Conservation (phyloP, 2,113 vertebrate genomes). For the Phaethornis superciliosus region DNA sequence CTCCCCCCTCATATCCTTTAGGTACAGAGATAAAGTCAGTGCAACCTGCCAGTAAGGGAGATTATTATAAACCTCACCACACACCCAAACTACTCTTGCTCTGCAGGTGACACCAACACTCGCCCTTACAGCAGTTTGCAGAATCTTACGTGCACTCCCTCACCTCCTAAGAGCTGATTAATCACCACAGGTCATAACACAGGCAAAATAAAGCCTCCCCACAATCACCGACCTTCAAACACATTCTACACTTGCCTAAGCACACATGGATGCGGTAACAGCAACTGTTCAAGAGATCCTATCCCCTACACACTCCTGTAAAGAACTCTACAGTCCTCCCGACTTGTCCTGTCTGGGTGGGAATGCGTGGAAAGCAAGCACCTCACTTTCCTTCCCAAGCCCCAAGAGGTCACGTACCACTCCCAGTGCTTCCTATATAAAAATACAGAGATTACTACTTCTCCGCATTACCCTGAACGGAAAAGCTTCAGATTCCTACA, state of each 20-base stretch:
- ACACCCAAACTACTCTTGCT: accelerated
- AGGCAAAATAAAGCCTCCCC: background rate
- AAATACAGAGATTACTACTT: background rate
- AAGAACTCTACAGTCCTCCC: background rate
- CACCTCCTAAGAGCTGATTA: background rate
- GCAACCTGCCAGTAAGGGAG: too few species aligned
- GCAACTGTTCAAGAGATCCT: background rate
- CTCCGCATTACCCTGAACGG: background rate
- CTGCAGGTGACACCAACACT: background rate
- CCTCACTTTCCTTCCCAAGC: background rate
- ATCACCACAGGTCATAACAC: background rate
- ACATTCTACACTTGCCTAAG: too few species aligned
- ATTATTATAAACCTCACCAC: background rate
- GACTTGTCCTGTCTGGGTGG: accelerated
- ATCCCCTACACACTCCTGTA: background rate
- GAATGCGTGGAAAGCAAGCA: background rate
- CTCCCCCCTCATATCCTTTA: accelerated
- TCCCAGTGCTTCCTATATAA: accelerated
- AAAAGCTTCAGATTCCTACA: background rate
- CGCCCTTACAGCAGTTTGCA: too few species aligned
- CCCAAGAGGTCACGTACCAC: accelerated
- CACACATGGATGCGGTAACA: accelerated
- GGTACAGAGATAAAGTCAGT: background rate
- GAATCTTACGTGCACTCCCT: background rate
- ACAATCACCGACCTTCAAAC: background rate